phyloP scores from a whole-genome alignment of 2,113 vertebrate genomes.

The Leuciscus idus region DNA sequence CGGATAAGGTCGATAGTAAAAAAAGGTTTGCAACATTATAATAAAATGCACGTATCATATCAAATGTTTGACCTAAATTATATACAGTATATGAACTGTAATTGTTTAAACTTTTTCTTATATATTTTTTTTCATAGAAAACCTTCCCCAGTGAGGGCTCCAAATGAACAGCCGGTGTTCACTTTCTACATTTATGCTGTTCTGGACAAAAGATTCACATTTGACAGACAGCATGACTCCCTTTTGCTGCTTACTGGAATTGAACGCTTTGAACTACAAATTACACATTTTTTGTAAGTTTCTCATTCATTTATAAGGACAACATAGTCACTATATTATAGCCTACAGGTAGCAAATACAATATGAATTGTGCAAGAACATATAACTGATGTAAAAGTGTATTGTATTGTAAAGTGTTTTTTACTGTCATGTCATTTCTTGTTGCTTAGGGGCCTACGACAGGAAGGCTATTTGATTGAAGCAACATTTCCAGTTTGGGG shows the following conservation, averaged over 20 bases:
- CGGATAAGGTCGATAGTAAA: slow-evolving; percentile 1
- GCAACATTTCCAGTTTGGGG: slow-evolving; percentile 55
- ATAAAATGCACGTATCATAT: no score
- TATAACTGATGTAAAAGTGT: background rate
- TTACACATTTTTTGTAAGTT: slow-evolving; percentile 65
- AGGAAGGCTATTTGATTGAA: slow-evolving; percentile 63
- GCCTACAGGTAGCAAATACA: background rate
- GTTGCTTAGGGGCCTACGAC: slow-evolving; percentile 31
- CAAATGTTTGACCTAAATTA: background rate
- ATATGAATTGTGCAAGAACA: background rate
- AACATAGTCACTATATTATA: background rate
- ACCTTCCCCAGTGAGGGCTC: slow-evolving; percentile 48
- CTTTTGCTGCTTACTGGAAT: background rate
- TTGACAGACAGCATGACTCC: background rate
- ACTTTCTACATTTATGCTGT: slow-evolving; percentile 70
- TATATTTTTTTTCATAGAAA: slow-evolving; percentile 58
- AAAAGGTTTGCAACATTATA: slow-evolving; percentile 14
- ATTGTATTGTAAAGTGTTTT: no score
- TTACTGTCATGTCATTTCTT: background rate
- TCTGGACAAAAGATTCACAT: slow-evolving; percentile 68
- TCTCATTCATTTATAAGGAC: background rate
- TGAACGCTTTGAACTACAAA: background rate
- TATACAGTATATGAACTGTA: background rate
- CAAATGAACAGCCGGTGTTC: slow-evolving; percentile 50
- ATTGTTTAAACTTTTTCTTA: no score